Evolutionary conservation across 2,888 invertebrate genomes (phyloP).

Genomic region (Euspilapteryx auroguttella): DNA sequence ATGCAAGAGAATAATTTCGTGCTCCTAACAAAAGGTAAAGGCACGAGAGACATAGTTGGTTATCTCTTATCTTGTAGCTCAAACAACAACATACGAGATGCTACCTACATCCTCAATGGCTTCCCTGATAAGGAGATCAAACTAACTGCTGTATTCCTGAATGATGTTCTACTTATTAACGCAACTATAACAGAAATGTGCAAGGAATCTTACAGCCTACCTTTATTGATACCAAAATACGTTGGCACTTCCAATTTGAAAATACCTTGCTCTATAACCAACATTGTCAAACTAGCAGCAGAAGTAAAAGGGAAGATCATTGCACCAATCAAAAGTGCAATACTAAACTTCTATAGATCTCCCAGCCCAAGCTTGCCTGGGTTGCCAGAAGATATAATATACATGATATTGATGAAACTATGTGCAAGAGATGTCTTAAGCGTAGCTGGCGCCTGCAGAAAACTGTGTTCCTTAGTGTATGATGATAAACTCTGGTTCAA

Average conservation of each 20-base stretch:
- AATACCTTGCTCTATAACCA: constrained; percentile 13
- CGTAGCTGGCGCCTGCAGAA: background rate
- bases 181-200: constrained; percentile 11
- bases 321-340: constrained; percentile 15
- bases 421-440: background rate
- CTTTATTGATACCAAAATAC: background rate
- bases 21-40: constrained; percentile 11
- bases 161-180: constrained; percentile 16
- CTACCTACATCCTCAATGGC: constrained; percentile 13
- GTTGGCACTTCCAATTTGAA: too few species aligned
- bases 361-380: constrained; percentile 15
- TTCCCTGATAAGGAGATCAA: constrained; percentile 14
- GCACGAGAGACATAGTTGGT: constrained; percentile 10
- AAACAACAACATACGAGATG: constrained; percentile 7
- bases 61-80: too few species aligned
- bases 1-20: constrained; percentile 23
- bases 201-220: background rate
- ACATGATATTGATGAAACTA: constrained; percentile 9
- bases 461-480: background rate
- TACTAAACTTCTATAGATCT: constrained; percentile 14
- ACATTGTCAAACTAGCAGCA: constrained; percentile 11
- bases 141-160: constrained; percentile 13
- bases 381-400: constrained; percentile 16
- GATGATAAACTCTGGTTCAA: background rate
- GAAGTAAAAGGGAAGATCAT: constrained; percentile 16